phyloP scores from a whole-genome alignment of 2,797 vertebrate species.

The Acanthurus tractus region DNA sequence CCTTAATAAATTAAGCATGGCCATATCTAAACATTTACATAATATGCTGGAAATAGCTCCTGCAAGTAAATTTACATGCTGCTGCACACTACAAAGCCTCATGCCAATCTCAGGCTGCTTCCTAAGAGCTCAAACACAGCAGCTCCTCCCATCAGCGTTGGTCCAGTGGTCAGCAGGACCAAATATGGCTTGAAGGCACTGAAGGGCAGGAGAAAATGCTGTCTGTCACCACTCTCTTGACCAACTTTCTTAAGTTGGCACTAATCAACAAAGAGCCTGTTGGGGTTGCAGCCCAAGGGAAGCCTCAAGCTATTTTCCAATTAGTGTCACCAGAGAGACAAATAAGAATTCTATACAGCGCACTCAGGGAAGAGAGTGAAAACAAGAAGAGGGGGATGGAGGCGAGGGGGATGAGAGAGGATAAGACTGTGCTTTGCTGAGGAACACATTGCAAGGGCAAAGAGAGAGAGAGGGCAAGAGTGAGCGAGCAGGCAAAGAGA shows the following conservation, averaged over 20 bases:
- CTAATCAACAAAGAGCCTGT: constrained; percentile 84
- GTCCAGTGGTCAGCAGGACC: constrained; percentile 28
- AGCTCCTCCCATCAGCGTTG: neutral
- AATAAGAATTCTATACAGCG: constrained; percentile 79
- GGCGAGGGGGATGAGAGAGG: constrained; percentile 32
- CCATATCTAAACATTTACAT: constrained; percentile 78
- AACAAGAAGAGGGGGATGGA: constrained; percentile 39
- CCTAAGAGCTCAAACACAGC: neutral
- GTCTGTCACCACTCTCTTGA: constrained; percentile 65
- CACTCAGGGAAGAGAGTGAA: constrained; percentile 51
- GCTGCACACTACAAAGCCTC: constrained; percentile 32
- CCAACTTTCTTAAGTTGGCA: constrained; percentile 82
- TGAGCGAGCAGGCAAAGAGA: constrained; percentile 30
- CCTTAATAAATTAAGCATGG: constrained; percentile 80
- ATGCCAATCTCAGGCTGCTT: constrained; percentile 7
- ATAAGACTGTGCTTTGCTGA: constrained; percentile 48
- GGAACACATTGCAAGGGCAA: constrained; percentile 64
- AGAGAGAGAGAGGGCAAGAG: constrained; percentile 36
- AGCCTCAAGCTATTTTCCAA: constrained; percentile 86
- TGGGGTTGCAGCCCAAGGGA: constrained; percentile 80
- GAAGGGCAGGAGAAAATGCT: constrained; percentile 42
- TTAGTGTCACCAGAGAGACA: constrained; percentile 87
- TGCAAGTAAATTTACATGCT: constrained; percentile 41
- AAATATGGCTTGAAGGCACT: constrained; percentile 37
- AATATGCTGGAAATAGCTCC: constrained; percentile 77